Evolutionary conservation across 2,888 invertebrate genomes (phyloP), one percentile per base, ranked within the genome.

Genomic region (Nomada ferruginata): DNA sequence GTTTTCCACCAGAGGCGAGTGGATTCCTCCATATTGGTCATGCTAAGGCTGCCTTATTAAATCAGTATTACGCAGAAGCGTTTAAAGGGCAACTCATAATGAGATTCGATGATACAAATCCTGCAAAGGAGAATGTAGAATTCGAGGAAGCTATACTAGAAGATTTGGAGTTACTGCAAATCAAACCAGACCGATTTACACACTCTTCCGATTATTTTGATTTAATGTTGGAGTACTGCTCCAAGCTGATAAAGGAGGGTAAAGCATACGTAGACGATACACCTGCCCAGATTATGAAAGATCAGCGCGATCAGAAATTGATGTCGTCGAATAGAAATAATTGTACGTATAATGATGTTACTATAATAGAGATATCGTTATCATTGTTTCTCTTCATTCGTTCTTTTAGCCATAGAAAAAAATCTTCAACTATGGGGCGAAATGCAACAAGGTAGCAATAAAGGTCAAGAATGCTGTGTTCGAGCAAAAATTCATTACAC

Each of bases 41-140:
- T 94, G 99, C 99, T 0, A 99, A 99, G 94, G 99, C 99, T 10
- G 99, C 99, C 23, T 95, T 99, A 0, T 95, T 99, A 18, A 99
- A 99, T 94, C 99, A 99, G 93, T 98, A 99, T 94, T 99, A 99
- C 92, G 98, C 98, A 87, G 96, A 97, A 90, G 95, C 96, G 1
- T 99, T 99, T 94, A 95, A 99, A 91, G 99, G 99, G 0, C 97
- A 97, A 92, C 95, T 99, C 0, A 97, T 99, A 82, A 98, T 99
- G 98, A 96, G 99, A 86, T 99, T 99, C 93, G 99, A 99, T 94
- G 99, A 99, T 93, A 99, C 99, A 7, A 99, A 99, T 94, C 99
- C 99, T 5, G 99, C 99, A 18, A 99, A 99, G 93, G 99, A 99
- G 93, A 98, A 98, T 90, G 97, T 97, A 0, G 98, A 99, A 87